A percentile compares a stretch with the other conserved stretches of the same genome.
These are phyloP conservation scores for Leptothorax acervorum DNA, from an alignment of 2,888 invertebrate genomes.

Conservation along the genomic window DNA sequence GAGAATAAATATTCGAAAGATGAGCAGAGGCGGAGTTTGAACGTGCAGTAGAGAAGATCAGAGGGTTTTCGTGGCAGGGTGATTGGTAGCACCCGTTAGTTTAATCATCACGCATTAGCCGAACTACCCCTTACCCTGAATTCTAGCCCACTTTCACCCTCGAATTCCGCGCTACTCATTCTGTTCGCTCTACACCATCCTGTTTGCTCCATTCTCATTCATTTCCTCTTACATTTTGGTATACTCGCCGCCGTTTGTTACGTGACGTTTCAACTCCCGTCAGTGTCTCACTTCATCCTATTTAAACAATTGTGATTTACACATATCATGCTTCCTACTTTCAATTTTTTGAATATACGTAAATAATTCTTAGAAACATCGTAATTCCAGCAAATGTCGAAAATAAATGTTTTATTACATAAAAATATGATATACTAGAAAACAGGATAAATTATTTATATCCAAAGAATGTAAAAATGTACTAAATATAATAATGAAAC, in stretches of 20 bases:
- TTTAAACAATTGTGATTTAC: conserved; percentile 28
- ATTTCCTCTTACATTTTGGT: conserved; percentile 74
- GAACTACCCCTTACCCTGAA: conserved; percentile 78
- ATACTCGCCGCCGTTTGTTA: conserved; percentile 78
- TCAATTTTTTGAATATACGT: neutral
- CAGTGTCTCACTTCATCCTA: conserved; percentile 39
- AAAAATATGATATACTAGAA: neutral
- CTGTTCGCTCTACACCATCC: conserved; percentile 67
- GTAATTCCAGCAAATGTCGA: neutral
- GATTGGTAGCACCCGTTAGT: conserved; percentile 85
- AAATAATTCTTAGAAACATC: neutral
- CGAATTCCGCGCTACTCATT: conserved; percentile 78
- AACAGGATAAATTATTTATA: neutral
- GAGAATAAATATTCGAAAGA: conserved; percentile 72
- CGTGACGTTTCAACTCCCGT: conserved; percentile 57
- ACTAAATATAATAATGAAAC: neutral
- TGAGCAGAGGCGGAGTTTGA: conserved; percentile 66
- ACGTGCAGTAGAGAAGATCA: conserved; percentile 72
- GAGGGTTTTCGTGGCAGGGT: conserved; percentile 83
- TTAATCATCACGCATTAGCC: conserved; percentile 86
- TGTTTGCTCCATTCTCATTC: conserved; percentile 78
- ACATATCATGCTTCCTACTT: neutral
- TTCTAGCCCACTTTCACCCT: conserved; percentile 82
- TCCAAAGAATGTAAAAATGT: neutral
- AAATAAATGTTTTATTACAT: neutral